Percentiles rank a stretch among this genome's conserved stretches.
phyloP scores from a whole-genome alignment of 1,140 invertebrate genomes.

The Elymnias hypermnestra region DNA sequence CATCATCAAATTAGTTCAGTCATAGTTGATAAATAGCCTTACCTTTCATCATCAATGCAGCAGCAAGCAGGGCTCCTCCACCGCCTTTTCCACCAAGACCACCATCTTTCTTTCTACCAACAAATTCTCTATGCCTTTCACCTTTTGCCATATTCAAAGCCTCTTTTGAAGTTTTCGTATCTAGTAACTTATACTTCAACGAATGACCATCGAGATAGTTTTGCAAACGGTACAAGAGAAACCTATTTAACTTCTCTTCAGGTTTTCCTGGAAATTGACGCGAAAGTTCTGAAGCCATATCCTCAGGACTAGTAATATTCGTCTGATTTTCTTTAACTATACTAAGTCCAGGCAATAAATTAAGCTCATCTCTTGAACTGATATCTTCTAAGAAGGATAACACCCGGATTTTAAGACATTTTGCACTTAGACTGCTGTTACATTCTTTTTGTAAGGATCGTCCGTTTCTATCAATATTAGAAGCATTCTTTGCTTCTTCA shows the following conservation, averaged over 20 bases:
- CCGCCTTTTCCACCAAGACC: constrained; percentile 68
- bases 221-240: constrained; percentile 71
- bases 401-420: constrained; percentile 86
- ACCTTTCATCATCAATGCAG: constrained; percentile 82
- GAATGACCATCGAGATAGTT: constrained; percentile 84
- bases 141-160: constrained; percentile 59
- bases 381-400: constrained; percentile 85
- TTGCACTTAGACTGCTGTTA: constrained; percentile 74
- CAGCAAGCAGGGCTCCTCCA: constrained; percentile 76
- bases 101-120: constrained; percentile 58
- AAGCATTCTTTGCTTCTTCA: constrained; percentile 36
- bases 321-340: constrained; percentile 81
- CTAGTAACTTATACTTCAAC: constrained; percentile 83
- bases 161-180: constrained; percentile 77
- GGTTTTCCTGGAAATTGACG: constrained; percentile 85
- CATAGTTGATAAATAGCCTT: too few species aligned
- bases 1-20: background rate
- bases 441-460: constrained; percentile 60
- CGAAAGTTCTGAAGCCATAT: constrained; percentile 83
- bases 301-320: constrained; percentile 77
- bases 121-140: constrained; percentile 44
- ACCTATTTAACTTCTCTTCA: constrained; percentile 85
- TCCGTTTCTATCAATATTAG: constrained; percentile 41
- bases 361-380: constrained; percentile 57
- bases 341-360: constrained; percentile 80